phyloP scores from a whole-genome alignment of 2,797 vertebrate species.

The Danionella dracula region DNA sequence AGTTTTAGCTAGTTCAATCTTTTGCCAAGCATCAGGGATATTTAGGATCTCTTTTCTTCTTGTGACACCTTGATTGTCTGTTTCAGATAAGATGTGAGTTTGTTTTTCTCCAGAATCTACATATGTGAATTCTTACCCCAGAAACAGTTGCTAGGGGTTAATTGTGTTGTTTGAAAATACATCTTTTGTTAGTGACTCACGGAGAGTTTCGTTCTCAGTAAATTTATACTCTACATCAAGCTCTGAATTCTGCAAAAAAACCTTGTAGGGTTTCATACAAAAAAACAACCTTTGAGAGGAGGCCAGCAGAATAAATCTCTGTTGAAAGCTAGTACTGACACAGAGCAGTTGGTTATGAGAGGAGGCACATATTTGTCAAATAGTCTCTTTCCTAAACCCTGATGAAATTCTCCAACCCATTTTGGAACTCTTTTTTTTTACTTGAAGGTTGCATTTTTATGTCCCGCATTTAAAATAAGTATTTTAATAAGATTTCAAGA shows the following conservation, averaged over 20 bases:
- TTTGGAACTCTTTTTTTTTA: no score
- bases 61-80: conserved; percentile 16
- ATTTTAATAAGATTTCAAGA: no score
- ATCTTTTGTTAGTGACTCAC: conserved; percentile 26
- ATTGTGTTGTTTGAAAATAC: conserved; percentile 35
- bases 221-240: conserved; percentile 25
- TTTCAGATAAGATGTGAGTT: not conserved
- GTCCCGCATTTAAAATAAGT: no score
- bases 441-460: no score
- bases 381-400: not conserved
- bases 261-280: conserved; percentile 6
- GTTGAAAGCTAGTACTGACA: conserved; percentile 1
- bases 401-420: not conserved
- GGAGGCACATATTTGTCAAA: not conserved
- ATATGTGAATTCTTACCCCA: not conserved
- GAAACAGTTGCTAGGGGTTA: conserved; percentile 34
- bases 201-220: conserved; percentile 25
- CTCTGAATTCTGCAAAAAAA: conserved; percentile 15
- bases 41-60: conserved; percentile 3
- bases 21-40: conserved; percentile 27
- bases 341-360: not conserved
- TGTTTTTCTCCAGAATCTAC: not conserved
- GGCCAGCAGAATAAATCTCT: not conserved
- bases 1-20: conserved; percentile 37
- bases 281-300: conserved; percentile 7